These are phyloP conservation scores for Chrysemys picta DNA, from an alignment of 2,113 vertebrate species.

Conservation along the genomic window DNA sequence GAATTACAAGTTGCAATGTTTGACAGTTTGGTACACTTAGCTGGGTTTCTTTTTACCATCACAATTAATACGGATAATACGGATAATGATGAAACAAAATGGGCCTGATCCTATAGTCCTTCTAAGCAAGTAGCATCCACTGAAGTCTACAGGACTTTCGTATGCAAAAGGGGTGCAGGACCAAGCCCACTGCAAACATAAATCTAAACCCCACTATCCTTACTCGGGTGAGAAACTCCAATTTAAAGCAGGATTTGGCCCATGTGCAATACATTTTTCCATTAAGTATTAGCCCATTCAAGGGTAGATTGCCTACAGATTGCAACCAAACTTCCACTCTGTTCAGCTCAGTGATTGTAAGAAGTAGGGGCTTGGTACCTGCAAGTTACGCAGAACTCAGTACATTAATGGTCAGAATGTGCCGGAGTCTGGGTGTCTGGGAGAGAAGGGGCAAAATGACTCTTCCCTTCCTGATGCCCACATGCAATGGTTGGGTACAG, in stretches of 20 bases:
- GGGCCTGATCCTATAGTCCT: neutral
- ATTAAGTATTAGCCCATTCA: neutral
- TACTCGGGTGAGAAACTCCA: neutral
- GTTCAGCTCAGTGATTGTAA: neutral
- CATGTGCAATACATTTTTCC: neutral
- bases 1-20: neutral
- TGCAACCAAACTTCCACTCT: neutral
- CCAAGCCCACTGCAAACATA: neutral
- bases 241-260: neutral
- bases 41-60: neutral
- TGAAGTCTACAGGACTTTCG: neutral
- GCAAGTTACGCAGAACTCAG: neutral
- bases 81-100: neutral
- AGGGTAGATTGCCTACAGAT: neutral
- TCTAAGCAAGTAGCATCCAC: neutral
- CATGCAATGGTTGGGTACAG: neutral
- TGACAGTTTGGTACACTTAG: neutral
- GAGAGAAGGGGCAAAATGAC: neutral
- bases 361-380: rapidly evolving
- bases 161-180: neutral
- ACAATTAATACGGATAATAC: neutral
- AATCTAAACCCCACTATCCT: neutral
- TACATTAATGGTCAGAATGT: neutral
- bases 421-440: neutral
- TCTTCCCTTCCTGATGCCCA: neutral